A percentile compares a stretch with the other conserved stretches of the same genome.
Conservation (phyloP, 2,113 vertebrate species). For the Corvus hawaiiensis region DNA sequence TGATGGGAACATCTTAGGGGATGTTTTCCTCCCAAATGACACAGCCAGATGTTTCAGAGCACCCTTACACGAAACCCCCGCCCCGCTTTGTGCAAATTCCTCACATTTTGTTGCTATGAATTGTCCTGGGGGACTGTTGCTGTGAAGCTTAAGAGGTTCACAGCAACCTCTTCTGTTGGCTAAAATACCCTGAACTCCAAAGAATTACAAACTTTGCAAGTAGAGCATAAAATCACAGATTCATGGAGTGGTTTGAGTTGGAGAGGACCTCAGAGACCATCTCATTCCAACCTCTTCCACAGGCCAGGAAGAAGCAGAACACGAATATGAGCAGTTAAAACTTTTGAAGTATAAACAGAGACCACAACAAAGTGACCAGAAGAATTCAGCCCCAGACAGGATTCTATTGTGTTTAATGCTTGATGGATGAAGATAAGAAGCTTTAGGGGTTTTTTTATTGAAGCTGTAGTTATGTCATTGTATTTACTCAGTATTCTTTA, state of each 20-base stretch:
- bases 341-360: background rate
- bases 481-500: background rate
- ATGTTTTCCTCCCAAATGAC: background rate
- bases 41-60: background rate
- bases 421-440: background rate
- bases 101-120: accelerated
- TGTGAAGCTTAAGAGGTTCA: background rate
- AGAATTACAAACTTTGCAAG: background rate
- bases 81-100: accelerated
- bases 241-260: background rate
- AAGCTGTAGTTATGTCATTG: background rate
- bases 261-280: background rate
- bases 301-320: background rate
- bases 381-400: background rate
- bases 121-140: background rate
- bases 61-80: accelerated
- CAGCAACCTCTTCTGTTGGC: background rate
- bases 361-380: conserved; percentile 20
- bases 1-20: background rate
- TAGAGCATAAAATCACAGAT: background rate
- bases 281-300: background rate
- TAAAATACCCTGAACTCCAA: background rate
- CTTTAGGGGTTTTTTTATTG: background rate
- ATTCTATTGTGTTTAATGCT: background rate
- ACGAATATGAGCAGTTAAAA: background rate